phyloP scores from a whole-genome alignment of 2,888 invertebrate genomes.

The Mellilla xanthometata region DNA sequence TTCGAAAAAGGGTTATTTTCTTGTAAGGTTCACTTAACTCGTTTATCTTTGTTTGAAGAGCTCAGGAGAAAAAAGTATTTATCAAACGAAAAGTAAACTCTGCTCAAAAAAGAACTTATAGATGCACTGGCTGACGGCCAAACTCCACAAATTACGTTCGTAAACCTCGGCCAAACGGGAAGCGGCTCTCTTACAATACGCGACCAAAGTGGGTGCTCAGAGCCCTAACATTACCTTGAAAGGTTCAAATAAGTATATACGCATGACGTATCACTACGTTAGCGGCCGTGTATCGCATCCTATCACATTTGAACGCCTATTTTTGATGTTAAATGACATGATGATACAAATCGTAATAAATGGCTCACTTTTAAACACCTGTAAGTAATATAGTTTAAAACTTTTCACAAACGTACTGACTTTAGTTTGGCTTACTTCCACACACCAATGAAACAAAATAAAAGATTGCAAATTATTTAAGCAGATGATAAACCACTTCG shows the following conservation, averaged over 20 bases:
- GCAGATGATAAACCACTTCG: conserved; percentile 1
- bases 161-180: conserved; percentile 40
- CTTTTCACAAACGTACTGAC: too few species aligned
- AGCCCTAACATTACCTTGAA: conserved; percentile 56
- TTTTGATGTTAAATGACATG: conserved; percentile 34
- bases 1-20: too few species aligned
- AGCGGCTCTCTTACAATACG: conserved; percentile 33
- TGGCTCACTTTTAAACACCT: too few species aligned
- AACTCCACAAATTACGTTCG: conserved; percentile 40
- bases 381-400: too few species aligned
- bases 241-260: conserved; percentile 42
- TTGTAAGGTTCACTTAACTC: too few species aligned
- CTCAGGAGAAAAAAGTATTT: neutral
- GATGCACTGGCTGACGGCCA: conserved; percentile 58
- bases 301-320: conserved; percentile 34
- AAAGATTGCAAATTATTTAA: conserved; percentile 3
- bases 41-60: too few species aligned
- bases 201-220: conserved; percentile 33
- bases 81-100: neutral
- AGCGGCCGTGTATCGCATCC: conserved; percentile 35
- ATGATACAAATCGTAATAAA: neutral
- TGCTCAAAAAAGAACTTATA: conserved; percentile 11
- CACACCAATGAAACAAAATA: neutral
- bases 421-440: too few species aligned
- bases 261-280: conserved; percentile 31